phyloP scores from a whole-genome alignment of 2,888 invertebrate genomes.

The Eupithecia subumbrata region DNA sequence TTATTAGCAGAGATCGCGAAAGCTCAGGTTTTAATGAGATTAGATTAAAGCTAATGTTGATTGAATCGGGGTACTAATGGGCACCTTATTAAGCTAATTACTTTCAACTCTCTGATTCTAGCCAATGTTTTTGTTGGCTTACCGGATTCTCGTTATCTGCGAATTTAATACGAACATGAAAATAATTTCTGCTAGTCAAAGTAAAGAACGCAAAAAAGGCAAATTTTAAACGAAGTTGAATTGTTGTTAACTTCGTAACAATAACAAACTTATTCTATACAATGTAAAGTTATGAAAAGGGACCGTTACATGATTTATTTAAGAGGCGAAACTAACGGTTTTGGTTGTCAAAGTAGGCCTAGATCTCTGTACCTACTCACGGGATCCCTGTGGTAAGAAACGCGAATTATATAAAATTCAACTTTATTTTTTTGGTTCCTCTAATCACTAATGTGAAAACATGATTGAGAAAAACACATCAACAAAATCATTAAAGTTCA shows the following conservation, averaged over 20 bases:
- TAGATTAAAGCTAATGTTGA: constrained; percentile 6
- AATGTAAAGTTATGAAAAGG: not conserved
- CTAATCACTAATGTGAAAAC: too few relatives aligned
- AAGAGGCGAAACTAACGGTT: too few relatives aligned
- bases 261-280: not conserved
- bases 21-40: constrained; percentile 5
- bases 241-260: too few relatives aligned
- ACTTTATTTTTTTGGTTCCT: too few relatives aligned
- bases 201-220: not conserved
- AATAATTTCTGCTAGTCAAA: not conserved
- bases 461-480: too few relatives aligned
- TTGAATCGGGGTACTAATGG: constrained; percentile 10
- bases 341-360: too few relatives aligned
- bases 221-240: not conserved
- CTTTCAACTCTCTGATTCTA: constrained; percentile 6
- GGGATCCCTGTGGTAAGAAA: too few relatives aligned
- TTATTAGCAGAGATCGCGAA: constrained; percentile 3
- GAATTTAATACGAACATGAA: not conserved
- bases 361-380: too few relatives aligned
- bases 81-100: constrained; percentile 12
- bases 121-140: constrained; percentile 8
- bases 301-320: not conserved
- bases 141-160: not conserved
- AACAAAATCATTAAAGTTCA: too few relatives aligned
- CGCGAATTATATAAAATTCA: too few relatives aligned